Evolutionary conservation across 2,113 vertebrate genomes (phyloP).

Genomic region (Pomatostomus ruficeps): DNA sequence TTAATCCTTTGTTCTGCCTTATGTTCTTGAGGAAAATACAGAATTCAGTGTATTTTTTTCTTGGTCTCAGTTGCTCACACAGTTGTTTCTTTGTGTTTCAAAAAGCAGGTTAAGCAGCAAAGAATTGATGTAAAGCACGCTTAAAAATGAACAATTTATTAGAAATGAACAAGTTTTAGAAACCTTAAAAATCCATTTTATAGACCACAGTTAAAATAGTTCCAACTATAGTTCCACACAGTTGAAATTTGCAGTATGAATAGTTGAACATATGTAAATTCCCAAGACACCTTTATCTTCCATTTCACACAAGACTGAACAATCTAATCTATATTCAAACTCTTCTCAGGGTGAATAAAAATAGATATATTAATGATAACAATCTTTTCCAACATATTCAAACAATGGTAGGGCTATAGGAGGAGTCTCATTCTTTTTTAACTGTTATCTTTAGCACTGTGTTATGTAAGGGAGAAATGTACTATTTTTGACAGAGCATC

Average conservation of each 20-base stretch:
- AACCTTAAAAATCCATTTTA: constrained; percentile 22
- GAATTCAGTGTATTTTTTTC: background rate
- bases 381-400: background rate
- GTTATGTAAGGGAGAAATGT: background rate
- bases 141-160: constrained; percentile 66
- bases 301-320: background rate
- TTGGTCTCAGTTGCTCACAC: background rate
- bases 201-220: constrained; percentile 14
- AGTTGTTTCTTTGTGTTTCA: background rate
- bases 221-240: constrained; percentile 20
- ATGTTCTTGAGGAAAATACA: background rate
- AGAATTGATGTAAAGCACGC: background rate
- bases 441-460: background rate
- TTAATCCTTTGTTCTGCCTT: background rate
- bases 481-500: background rate
- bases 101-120: background rate
- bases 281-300: background rate
- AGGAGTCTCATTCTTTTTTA: background rate
- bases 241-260: constrained; percentile 20
- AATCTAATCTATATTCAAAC: constrained; percentile 39
- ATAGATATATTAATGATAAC: constrained; percentile 1
- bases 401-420: background rate
- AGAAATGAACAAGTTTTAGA: constrained; percentile 22
- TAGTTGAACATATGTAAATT: background rate
- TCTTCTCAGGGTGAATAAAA: constrained; percentile 44